Evolutionary conservation across 2,888 invertebrate species (phyloP), one percentile per base, ranked within the genome.

Genomic region (Helleia helle): DNA sequence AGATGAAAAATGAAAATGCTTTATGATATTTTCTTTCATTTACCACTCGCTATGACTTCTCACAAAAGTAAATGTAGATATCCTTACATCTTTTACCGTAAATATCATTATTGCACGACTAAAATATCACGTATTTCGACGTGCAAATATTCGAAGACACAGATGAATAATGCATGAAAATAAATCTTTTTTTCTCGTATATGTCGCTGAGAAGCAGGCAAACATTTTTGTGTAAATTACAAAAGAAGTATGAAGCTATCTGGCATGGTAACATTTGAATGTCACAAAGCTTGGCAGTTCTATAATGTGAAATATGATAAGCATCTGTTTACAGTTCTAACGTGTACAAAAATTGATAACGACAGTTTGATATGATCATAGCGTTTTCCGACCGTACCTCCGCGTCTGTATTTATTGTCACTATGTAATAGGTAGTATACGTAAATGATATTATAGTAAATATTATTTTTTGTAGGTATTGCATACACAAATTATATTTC

Each of bases 141-240:
- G 76, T 77, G 74, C 75, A 76, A 77, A 71, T 63, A 65, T 71
- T 71, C 61, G 65, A 73, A 66, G 75, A 75, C 70, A 71, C 65
- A 64, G 66, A 77, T 80, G 79, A 80, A 80, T 81, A 79, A 83
- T 73, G 68, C 79, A 80, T 79, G 74, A 75, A 74, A 73, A 74
- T 77, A 77, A 76, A 80, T 80, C 79, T 75, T 69, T 71, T 70
- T 56, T 53, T 39, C 38, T 30, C 30, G 51, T 61, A 63, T 63
- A 64, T 62, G 56, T 70, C 66, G 66, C 65, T 62, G 62, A 54
- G 65, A 63, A 65, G 62, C 66, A 67, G 64, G 60, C 65, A 67
- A 68, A 71, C 70, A 61, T 62, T 55, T 59, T 54, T 54, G 55
- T 52, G 46, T 50, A 59, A 59, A 62, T 51, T 63, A 63, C 58